phyloP scores from a whole-genome alignment of 2,113 vertebrate species.

The zebrafish (Danio rerio) region DNA sequence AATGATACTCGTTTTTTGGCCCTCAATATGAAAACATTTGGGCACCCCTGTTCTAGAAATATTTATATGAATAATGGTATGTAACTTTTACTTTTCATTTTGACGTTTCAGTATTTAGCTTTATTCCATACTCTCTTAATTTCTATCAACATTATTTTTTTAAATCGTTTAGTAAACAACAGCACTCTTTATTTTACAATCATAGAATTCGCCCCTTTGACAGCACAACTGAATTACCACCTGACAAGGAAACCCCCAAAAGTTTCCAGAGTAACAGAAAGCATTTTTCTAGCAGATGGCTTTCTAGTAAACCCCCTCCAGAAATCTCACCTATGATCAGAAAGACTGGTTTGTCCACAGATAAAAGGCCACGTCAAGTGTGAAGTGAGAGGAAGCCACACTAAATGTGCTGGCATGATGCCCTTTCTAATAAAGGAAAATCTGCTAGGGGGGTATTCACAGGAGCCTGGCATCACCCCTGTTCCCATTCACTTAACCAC shows the following conservation, averaged over 20 bases:
- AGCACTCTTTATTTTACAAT: too few species aligned
- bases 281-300: conserved; percentile 41
- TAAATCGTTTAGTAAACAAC: too few species aligned
- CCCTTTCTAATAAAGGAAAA: conserved; percentile 68
- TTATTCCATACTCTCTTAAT: too few species aligned
- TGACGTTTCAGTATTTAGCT: too few species aligned
- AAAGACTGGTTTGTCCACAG: not conserved
- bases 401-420: conserved; percentile 60
- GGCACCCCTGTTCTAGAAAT: too few species aligned
- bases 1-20: too few species aligned
- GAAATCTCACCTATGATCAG: not conserved
- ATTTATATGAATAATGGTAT: too few species aligned
- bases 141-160: too few species aligned
- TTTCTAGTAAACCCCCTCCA: not conserved
- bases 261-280: conserved; percentile 15
- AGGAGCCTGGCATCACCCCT: conserved; percentile 33
- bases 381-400: not conserved
- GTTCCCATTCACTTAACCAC: conserved; percentile 67
- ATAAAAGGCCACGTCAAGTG: not conserved
- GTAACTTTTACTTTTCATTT: too few species aligned
- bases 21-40: too few species aligned
- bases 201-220: not conserved
- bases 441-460: conserved; percentile 12
- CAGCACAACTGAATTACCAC: conserved; percentile 7
- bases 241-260: conserved; percentile 29